These are phyloP conservation scores for Bombus pyrosoma DNA, from an alignment of 1,140 invertebrate genomes.

Conservation along the genomic window DNA sequence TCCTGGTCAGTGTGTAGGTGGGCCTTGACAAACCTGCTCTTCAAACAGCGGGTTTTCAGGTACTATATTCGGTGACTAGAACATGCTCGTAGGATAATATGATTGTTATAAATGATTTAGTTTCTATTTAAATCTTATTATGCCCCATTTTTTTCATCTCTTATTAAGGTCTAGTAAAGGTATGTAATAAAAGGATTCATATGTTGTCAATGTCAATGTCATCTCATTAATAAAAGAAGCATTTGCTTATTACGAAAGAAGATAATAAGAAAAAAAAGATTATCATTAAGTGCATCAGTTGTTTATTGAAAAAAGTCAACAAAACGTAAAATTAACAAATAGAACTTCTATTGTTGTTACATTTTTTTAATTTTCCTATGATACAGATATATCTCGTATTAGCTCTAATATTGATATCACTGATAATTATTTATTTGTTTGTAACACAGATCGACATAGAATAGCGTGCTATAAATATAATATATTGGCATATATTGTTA, in stretches of 20 bases:
- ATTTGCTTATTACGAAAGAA: not conserved
- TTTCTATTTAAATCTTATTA: not conserved
- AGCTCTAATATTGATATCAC: not conserved
- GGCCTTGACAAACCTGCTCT: slow-evolving; percentile 43
- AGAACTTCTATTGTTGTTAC: not conserved
- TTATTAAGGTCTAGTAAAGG: not conserved
- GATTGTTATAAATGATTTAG: not conserved
- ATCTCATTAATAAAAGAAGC: too few species aligned
- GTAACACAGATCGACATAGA: too few species aligned
- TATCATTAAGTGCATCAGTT: not conserved
- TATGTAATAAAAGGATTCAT: too few species aligned
- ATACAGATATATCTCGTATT: not conserved
- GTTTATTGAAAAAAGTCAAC: not conserved
- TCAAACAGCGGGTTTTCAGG: slow-evolving; percentile 27
- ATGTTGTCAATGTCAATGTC: too few species aligned
- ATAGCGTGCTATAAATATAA: too few species aligned
- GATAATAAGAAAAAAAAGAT: not conserved
- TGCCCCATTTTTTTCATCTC: not conserved
- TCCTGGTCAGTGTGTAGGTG: slow-evolving; percentile 27
- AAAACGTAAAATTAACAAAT: not conserved
- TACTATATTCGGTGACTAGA: not conserved
- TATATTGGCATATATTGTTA: too few species aligned
- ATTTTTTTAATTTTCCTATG: not conserved
- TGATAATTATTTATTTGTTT: not conserved
- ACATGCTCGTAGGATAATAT: too few species aligned